Evolutionary conservation across 2,113 vertebrate genomes (phyloP).

Genomic region (Orthochromis indermauri): DNA sequence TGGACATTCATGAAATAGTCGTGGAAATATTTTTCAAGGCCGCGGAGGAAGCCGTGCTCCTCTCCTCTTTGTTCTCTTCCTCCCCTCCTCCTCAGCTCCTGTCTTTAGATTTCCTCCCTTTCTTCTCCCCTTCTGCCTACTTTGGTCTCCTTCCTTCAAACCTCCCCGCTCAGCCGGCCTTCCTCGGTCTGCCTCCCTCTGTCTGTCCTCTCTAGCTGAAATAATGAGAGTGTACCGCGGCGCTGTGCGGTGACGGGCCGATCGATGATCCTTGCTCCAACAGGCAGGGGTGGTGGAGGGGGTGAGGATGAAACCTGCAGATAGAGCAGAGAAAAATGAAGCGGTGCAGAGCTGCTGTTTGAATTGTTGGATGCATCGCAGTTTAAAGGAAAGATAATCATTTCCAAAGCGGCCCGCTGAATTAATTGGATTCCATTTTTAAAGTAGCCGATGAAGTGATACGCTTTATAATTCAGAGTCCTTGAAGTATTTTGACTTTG

Average conservation of each 20-base stretch:
- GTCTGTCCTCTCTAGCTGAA: conserved; percentile 53
- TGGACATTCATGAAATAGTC: not conserved
- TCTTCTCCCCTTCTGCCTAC: not conserved
- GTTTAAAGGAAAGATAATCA: conserved; percentile 26
- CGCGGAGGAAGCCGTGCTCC: not conserved
- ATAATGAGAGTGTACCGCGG: conserved; percentile 61
- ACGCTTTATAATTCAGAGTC: conserved; percentile 20
- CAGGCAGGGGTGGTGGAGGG: conserved; percentile 30
- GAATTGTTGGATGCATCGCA: conserved; percentile 18
- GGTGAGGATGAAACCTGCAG: conserved; percentile 22
- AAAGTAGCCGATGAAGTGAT: conserved; percentile 32
- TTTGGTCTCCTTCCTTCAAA: conserved; percentile 23
- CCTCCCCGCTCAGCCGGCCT: not conserved
- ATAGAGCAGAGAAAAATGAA: conserved; percentile 32
- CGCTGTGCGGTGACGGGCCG: conserved; percentile 48
- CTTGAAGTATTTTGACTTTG: conserved; percentile 43
- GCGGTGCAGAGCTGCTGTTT: not conserved
- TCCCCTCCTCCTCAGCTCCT: not conserved
- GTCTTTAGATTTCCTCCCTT: not conserved
- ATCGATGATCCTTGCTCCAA: conserved; percentile 60
- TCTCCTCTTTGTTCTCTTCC: not conserved
- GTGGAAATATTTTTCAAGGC: not conserved
- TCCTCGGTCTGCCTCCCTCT: not conserved
- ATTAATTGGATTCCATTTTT: conserved; percentile 47
- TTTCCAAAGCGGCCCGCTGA: conserved; percentile 16